Evolutionary conservation across 2,113 vertebrate species (phyloP).

Genomic region (Notiomystis cincta): DNA sequence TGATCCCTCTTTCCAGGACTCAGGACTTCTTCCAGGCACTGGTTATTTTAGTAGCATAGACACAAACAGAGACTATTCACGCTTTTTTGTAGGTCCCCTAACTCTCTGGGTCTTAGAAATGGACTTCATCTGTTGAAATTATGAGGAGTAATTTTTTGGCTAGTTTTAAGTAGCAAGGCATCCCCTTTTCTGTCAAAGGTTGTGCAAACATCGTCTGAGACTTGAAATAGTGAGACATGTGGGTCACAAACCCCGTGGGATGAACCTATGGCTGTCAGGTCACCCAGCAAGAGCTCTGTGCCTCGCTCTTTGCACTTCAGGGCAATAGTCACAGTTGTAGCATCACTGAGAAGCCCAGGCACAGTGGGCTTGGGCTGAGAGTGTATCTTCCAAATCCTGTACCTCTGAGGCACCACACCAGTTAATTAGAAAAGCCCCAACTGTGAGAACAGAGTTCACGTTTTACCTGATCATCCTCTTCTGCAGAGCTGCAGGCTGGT

Average conservation of each 20-base stretch:
- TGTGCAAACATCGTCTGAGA: not conserved
- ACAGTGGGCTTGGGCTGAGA: not conserved
- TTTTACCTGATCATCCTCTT: not conserved
- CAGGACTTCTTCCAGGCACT: not conserved
- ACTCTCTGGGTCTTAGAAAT: not conserved
- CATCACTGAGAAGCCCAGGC: not conserved
- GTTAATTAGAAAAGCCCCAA: not conserved
- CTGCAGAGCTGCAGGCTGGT: not conserved
- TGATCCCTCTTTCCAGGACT: not conserved
- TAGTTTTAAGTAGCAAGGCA: not conserved
- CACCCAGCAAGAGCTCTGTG: not conserved
- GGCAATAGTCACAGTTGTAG: not conserved
- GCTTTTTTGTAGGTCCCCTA: not conserved
- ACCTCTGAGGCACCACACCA: not conserved
- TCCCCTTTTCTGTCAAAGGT: not conserved
- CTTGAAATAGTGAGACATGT: not conserved
- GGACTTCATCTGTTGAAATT: not conserved
- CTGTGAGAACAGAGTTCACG: fast-evolving
- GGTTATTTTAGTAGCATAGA: not conserved
- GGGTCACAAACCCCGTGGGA: not conserved
- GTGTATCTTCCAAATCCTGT: not conserved
- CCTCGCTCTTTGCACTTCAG: not conserved
- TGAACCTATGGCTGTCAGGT: not conserved
- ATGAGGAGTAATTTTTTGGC: not conserved
- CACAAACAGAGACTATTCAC: not conserved